Evolutionary conservation across 1,140 invertebrate genomes (phyloP).

Genomic region (Liolophura sinensis): DNA sequence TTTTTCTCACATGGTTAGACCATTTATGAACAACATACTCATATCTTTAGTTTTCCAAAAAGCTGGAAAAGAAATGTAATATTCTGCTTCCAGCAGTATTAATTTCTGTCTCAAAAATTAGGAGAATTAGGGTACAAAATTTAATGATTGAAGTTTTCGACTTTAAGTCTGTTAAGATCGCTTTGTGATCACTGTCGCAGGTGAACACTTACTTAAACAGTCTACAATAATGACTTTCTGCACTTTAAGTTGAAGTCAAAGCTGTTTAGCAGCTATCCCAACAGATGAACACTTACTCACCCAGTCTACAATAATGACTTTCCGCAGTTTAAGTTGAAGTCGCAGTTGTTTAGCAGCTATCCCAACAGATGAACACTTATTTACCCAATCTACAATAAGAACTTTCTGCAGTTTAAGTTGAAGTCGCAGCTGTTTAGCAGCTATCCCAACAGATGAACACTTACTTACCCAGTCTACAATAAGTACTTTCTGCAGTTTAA

Average conservation of each 20-base stretch:
- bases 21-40: no score
- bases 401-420: slow-evolving; percentile 85
- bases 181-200: no score
- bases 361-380: slow-evolving; percentile 76
- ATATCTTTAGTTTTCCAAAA: no score
- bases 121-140: no score
- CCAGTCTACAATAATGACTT: slow-evolving; percentile 97
- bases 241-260: slow-evolving; percentile 82
- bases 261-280: slow-evolving; percentile 90
- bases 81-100: no score
- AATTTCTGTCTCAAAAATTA: no score
- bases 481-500: slow-evolving; percentile 85
- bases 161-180: no score
- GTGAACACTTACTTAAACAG: slow-evolving; percentile 78
- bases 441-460: slow-evolving; percentile 85
- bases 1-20: no score
- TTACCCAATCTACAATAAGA: slow-evolving; percentile 92
- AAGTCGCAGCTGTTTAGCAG: slow-evolving; percentile 85
- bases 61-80: no score
- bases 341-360: slow-evolving; percentile 90
- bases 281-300: no score
- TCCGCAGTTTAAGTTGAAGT: slow-evolving; percentile 80
- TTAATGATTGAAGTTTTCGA: no score
- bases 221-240: slow-evolving; percentile 94
- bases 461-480: slow-evolving; percentile 89